Evolutionary conservation across 1,140 invertebrate species (phyloP), one percentile per base, ranked within the genome.

Genomic region (Spodoptera frugiperda): DNA sequence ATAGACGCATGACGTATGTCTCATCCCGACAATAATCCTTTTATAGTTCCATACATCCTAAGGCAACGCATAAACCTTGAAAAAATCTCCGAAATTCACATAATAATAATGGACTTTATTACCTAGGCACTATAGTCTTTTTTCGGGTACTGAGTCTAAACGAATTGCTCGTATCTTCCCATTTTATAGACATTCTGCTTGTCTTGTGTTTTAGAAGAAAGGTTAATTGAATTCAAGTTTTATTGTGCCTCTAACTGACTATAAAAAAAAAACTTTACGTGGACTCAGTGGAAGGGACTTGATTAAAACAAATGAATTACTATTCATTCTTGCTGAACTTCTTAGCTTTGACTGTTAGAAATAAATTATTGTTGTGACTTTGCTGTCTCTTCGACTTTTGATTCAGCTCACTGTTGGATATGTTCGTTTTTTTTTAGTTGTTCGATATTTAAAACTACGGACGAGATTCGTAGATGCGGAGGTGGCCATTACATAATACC

Each of bases 221-320:
- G 51, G 55, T 71, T 78, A 78, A 78, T 78, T 74, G 70, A 78
- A 54, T 78, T 73, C 39, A 57, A 61, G 61, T 78, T 78, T 78
- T 78, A 78, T 73, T 48, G 57, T 73, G 68, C 57, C 54, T 77
- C 67, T 59, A 63, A 63, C 48, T 49, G 65, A 53, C 17, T 51
- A 63, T 77, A 71, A 71, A 70, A n/a, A 76, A 30, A 77, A 44
- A 71, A 53, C 46, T 68, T 68, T 68, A 68, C 65, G 65, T 68
- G 46, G 48, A 68, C 63, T 68, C 65, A 10, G 46, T 68, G 65
- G 65, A 68, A 14, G 48, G 25, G 21, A 53, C 48, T 67, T 68
- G 65, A 68, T 68, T 68, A 68, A 68, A 71, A 57, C 53, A 55
- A 71, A 71, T 57, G 68, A 71, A 71, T 55, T 71, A 57, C 68